Base-by-base conservation (phyloP, 2,888 invertebrate genomes). In the Shargacucullia verbasci region DNA sequence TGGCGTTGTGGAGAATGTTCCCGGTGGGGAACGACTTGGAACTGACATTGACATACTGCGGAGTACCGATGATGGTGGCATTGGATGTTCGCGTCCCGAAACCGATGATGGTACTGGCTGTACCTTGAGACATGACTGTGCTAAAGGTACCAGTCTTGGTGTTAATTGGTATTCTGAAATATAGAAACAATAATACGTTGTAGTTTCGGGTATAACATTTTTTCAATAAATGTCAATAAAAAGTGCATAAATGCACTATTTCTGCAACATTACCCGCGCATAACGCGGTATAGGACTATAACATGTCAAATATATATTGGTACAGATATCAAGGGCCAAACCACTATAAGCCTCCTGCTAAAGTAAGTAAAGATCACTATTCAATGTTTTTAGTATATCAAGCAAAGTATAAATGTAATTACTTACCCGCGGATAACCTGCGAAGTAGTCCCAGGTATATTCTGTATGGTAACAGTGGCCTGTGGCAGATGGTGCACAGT, bases 121-220 rank as follows among this genome's bases (percentile, higher is more conserved):
- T 88, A n/a, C 94, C 94, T 76, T 93, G 92, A 0, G 94, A 92
- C 91, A 94, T 91, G 25, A 93, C 92, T 0, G 93, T 92, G 76
- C 92, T 93, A 74, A 93, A 90, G 35, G 93, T 84, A 1, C 92
- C 92, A 0, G 89, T 80, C 71, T 94, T 94, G 0, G 91, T 82
- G 75, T 89, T 92, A 59, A 92, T 91, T 6, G 94, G 93, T 66
- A 94, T 89, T 43, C 94, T 94, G 84, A 1, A 80, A 84, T 47
- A 61, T n/a, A 62, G 15, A 35, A 54, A 41, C 49, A 40, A 31
- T 11, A 20, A 33, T 35, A 38, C 15, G 38, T 43, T 60, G 2
- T 20, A 20, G 20, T 3, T 20, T 4, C 2, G 20, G 2, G 4
- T 20, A 20, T 20, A 20, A n/a, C n/a, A n/a, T n/a, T n/a, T n/a